Evolutionary conservation across 2,113 vertebrate genomes (phyloP).

Genomic region (Tachycineta bicolor): DNA sequence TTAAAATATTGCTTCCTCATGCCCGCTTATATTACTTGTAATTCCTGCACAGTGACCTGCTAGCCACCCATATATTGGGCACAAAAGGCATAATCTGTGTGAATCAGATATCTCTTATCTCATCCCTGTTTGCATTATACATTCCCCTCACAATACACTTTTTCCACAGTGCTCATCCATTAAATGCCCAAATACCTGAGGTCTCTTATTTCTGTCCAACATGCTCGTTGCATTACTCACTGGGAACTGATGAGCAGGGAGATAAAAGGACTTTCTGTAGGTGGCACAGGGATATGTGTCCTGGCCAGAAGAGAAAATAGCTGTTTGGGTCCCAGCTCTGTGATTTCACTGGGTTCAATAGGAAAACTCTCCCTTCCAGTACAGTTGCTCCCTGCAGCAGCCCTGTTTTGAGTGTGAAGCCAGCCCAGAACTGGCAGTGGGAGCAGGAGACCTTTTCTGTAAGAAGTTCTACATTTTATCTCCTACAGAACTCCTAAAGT

Average conservation of each 20-base stretch:
- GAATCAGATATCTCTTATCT: conserved; percentile 65
- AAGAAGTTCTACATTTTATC: neutral
- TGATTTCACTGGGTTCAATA: neutral
- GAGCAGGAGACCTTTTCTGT: neutral
- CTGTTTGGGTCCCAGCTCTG: neutral
- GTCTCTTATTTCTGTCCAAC: conserved; percentile 22
- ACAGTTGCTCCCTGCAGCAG: neutral
- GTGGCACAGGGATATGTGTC: neutral
- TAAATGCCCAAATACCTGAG: conserved; percentile 41
- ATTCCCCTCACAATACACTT: neutral
- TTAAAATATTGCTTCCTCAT: conserved; percentile 62
- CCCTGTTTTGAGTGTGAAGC: neutral
- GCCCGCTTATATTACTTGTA: conserved; percentile 42
- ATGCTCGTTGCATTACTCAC: neutral
- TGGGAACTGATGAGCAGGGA: neutral
- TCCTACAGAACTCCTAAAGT: neutral
- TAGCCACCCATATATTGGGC: conserved; percentile 44
- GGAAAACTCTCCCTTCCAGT: neutral
- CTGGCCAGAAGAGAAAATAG: neutral
- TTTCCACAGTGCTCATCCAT: conserved; percentile 36
- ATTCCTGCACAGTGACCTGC: conserved; percentile 53
- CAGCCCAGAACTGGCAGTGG: neutral
- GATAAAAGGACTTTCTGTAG: conserved; percentile 18
- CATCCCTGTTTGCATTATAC: conserved; percentile 45
- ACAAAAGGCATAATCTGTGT: conserved; percentile 55